Evolutionary conservation across 2,797 vertebrate species (phyloP).

Genomic region (Tachyglossus aculeatus): DNA sequence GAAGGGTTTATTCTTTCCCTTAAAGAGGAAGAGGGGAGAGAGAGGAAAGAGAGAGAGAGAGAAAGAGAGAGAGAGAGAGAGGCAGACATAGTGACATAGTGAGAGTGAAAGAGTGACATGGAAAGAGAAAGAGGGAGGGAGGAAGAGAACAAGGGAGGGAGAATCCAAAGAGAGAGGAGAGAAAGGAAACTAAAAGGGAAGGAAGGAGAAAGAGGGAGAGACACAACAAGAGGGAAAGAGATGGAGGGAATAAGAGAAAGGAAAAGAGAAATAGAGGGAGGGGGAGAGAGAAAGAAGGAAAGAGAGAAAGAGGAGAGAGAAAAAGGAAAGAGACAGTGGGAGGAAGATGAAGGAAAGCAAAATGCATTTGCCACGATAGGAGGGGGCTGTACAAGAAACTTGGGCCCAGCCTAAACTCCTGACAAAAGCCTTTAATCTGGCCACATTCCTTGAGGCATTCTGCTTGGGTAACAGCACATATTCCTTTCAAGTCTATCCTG

Average conservation of each 20-base stretch:
- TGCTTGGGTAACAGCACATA: constrained; percentile 81
- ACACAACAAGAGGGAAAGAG: background rate
- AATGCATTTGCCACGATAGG: constrained; percentile 79
- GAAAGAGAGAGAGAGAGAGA: background rate
- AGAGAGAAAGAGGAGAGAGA: background rate
- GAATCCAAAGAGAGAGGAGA: background rate
- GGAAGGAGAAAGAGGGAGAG: background rate
- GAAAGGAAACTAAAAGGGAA: background rate
- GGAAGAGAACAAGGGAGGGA: background rate
- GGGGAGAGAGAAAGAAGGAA: background rate
- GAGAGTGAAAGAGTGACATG: background rate
- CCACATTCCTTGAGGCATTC: constrained; percentile 85
- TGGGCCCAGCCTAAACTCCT: constrained; percentile 87
- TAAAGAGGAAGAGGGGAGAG: constrained; percentile 79
- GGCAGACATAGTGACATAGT: background rate
- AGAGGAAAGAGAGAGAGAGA: constrained; percentile 23
- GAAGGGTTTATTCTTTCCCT: constrained; percentile 93
- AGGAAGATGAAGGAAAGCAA: constrained; percentile 75
- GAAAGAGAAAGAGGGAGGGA: background rate
- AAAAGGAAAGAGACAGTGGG: constrained; percentile 51
- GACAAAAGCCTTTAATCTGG: constrained; percentile 97
- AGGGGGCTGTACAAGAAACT: constrained; percentile 90
- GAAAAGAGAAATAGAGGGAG: background rate
- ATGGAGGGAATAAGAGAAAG: background rate
- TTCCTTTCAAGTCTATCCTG: constrained; percentile 93